Base-by-base conservation (phyloP, 2,888 invertebrate species). In the Erynnis tages region DNA sequence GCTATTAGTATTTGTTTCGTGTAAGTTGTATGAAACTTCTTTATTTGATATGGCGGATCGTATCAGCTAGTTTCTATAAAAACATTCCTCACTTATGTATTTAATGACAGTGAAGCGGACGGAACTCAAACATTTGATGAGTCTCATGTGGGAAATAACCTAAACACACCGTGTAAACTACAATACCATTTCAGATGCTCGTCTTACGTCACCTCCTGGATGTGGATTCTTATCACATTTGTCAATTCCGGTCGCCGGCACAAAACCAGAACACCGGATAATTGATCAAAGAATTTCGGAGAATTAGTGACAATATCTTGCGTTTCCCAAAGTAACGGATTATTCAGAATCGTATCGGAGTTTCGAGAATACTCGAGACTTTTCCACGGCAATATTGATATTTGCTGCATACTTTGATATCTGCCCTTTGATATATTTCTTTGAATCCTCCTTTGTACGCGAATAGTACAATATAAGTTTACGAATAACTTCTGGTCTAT, bases 351-450 rank as follows among this genome's bases (percentile, higher is more conserved):
- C 8, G n/a, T 2, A 27, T 27, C 2, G 27, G 7, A 27, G 5
- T 10, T 35, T 19, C 19, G 4, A 19, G 19, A 19, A 10, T 35
- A 19, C 19, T 35, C 35, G n/a, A 7, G 8, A 19, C 1, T 17
- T 41, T 41, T 44, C 11, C 30, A 32, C 8, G 17, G 16, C 10
- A 41, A 32, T 13, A 30, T 43, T 23, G 13, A 38, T 38, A 40
- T 40, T 25, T 27, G 27, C 4, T 17, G n/a, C 32, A 32, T 32
- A 32, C 21, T 32, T 32, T 14, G n/a, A n/a, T n/a, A n/a, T n/a
- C n/a, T 13, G 32, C 32, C 7, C 3, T 27, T 32, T 21, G 23
- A 4, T 14, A 25, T 4, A 38, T 21, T 13, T 44, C 13, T 32
- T 32, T 14, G 8, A 35, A 35, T 19, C 35, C 19, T 5, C 11